A percentile compares a stretch with the other conserved stretches of the same genome.
Conservation (phyloP, 2,888 invertebrate species). For the Macrosoma leucophasiata region DNA sequence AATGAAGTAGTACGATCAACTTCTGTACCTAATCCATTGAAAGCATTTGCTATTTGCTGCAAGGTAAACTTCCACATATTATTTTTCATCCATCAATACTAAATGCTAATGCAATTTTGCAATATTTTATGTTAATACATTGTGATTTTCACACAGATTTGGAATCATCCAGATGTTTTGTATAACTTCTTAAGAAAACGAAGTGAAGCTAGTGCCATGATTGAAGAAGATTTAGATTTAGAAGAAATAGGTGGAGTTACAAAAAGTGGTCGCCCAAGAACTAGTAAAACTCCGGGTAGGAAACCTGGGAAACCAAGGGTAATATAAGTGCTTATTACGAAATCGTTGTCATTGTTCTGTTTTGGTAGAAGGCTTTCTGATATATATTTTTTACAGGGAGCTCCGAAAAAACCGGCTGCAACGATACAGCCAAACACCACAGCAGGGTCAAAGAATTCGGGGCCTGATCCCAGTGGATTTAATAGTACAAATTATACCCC, state of each 20-base stretch:
- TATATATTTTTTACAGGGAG: constrained; percentile 38
- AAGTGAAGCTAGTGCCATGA: constrained; percentile 82
- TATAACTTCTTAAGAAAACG: constrained; percentile 91
- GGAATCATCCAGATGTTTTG: constrained; percentile 96
- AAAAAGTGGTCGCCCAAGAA: constrained; percentile 53
- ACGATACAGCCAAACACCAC: constrained; percentile 67
- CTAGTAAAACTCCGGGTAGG: constrained; percentile 36
- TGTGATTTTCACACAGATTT: constrained; percentile 78
- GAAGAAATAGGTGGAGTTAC: constrained; percentile 82
- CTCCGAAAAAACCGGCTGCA: constrained; percentile 67
- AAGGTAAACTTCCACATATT: constrained; percentile 76
- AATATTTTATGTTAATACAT: background rate
- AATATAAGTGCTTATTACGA: constrained; percentile 8
- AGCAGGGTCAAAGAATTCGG: constrained; percentile 31
- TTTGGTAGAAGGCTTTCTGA: too few species aligned
- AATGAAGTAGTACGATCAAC: constrained; percentile 91
- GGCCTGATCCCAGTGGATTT: constrained; percentile 27
- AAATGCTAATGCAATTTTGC: background rate
- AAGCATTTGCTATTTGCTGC: constrained; percentile 98
- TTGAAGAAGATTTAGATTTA: constrained; percentile 85
- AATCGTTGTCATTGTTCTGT: too few species aligned
- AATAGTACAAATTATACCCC: constrained; percentile 46
- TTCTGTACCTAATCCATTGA: constrained; percentile 94
- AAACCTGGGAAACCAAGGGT: constrained; percentile 37
- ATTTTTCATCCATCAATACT: background rate